Percentiles rank a stretch among this genome's conserved stretches.
Evolutionary conservation across 1,140 invertebrate species (phyloP).

Genomic region (Nebria ingens): DNA sequence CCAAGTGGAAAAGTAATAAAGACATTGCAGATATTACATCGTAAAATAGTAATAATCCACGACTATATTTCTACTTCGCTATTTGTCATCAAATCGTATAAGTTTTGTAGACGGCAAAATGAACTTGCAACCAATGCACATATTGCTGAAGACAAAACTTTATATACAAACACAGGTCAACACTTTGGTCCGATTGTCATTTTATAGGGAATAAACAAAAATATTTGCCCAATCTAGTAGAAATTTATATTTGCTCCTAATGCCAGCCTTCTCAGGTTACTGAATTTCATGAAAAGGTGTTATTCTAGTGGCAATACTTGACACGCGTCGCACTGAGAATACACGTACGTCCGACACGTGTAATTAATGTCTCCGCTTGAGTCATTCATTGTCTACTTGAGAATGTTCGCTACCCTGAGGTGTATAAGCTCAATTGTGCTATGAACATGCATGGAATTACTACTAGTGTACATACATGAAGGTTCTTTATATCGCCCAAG

Average conservation of each 20-base stretch:
- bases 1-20: background rate
- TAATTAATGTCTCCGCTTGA: background rate
- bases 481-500: background rate
- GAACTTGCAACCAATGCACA: no score
- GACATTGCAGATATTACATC: conserved; percentile 3
- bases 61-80: background rate
- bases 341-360: background rate
- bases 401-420: background rate
- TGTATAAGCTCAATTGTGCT: conserved; percentile 1
- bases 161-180: no score
- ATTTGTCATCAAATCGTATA: conserved; percentile 5
- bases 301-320: background rate
- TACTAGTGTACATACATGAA: background rate
- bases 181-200: no score
- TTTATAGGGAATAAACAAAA: no score
- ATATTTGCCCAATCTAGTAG: no score
- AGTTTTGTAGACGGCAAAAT: conserved; percentile 4
- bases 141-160: no score
- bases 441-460: background rate
- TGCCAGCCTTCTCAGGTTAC: no score
- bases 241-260: no score
- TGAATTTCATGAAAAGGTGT: no score
- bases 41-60: background rate
- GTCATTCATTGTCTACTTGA: background rate
- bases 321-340: background rate